Conservation (phyloP, 1,140 invertebrate species). For the Drosophila dunni region DNA sequence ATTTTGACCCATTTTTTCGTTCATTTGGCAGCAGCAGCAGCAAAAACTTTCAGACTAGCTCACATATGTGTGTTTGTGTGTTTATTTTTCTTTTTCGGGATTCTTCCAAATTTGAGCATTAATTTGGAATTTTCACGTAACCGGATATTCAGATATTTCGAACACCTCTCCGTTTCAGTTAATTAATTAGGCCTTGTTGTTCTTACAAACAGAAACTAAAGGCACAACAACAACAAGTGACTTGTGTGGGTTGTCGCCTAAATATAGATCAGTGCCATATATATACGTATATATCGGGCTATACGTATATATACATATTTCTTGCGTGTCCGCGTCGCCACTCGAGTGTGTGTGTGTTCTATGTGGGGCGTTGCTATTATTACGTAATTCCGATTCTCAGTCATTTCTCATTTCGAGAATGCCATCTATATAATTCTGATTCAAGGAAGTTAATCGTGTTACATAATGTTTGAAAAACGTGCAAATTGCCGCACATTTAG, state of each 20-base stretch:
- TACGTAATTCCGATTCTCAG: conserved; percentile 70
- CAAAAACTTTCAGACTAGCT: conserved; percentile 25
- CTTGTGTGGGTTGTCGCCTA: conserved; percentile 79
- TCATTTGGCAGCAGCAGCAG: conserved; percentile 26
- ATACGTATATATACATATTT: conserved; percentile 32
- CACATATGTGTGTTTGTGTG: conserved; percentile 26
- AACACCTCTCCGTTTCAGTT: conserved; percentile 56
- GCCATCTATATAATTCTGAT: conserved; percentile 9
- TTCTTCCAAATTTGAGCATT: conserved; percentile 69
- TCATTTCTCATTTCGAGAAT: conserved; percentile 24
- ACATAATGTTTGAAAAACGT: conserved; percentile 35
- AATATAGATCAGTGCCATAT: conserved; percentile 73
- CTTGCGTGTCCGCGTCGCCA: too few relatives aligned
- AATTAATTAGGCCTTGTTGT: conserved; percentile 66
- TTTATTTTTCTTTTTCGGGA: conserved; percentile 20
- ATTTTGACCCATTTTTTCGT: conserved; percentile 65
- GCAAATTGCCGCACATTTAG: not conserved
- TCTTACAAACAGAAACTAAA: conserved; percentile 59
- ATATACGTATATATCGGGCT: conserved; percentile 39
- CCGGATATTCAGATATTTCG: conserved; percentile 67
- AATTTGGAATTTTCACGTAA: conserved; percentile 59
- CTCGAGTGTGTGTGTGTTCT: conserved; percentile 14
- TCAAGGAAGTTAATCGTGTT: conserved; percentile 38
- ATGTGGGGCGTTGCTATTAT: conserved; percentile 76
- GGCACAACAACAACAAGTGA: conserved; percentile 61